Base-by-base conservation (phyloP, 2,797 vertebrate genomes). In the Alosa sapidissima region DNA sequence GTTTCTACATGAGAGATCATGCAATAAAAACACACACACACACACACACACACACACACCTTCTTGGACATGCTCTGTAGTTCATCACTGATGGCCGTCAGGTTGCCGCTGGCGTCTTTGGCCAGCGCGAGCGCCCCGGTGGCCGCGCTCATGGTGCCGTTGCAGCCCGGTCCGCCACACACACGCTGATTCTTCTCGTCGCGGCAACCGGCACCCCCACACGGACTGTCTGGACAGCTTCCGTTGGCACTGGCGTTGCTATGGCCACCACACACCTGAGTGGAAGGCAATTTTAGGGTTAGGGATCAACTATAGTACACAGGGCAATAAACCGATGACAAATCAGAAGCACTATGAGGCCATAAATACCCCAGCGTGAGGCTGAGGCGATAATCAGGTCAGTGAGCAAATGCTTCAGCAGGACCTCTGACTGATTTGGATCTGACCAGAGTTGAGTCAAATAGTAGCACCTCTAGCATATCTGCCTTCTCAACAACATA, bases 151-250 rank as follows among this genome's bases (percentile, higher is more conserved):
- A 95, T 86, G 0, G 96, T 94, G 82, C 97, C 97, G 0, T 88
- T 84, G 81, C 96, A 98, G 9, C 92, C 93, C 0, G 68, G 87
- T 33, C 95, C 95, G 36, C 96, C 97, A 0, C 97, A 98, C 0
- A 28, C 90, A 4, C 81, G 91, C 1, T 82, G 89, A 6, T 95
- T 95, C 0, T 0, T 21, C 0, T 89, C 8, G 58, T 96, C 95
- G 45, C 51, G 92, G 89, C 97, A 98, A 84, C 95, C 94, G 0
- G 95, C 95, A 21, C 97, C 96, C 28, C 96, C 96, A 0, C 97
- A 98, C 0, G 24, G 83, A 0, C 93, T 91, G 1, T 93, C 87
- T 1, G 92, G 48, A 2, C 96, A 97, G 72, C 88, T 94, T 85
- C 24, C 92, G 9, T 95, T 92, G 81, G 87, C 89, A 0, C 72